Conservation (phyloP, 2,888 invertebrate species). For the Andrena hattorfiana region DNA sequence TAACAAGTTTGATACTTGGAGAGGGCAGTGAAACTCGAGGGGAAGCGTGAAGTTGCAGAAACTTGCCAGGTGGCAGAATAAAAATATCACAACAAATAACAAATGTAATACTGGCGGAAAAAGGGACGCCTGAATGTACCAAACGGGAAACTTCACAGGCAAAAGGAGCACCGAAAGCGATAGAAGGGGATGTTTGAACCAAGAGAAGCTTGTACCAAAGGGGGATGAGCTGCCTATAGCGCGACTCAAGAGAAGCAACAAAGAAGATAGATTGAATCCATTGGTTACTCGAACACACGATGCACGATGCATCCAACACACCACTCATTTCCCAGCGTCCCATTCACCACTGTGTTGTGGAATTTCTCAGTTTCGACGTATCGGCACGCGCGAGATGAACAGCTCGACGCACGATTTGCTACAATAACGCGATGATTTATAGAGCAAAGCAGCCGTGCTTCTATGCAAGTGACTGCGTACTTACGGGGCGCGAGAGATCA, state of each 20-base stretch:
- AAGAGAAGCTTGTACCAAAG: not conserved
- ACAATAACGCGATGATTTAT: conserved; percentile 52
- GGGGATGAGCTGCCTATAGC: not conserved
- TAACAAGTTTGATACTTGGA: not conserved
- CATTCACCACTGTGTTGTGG: not conserved
- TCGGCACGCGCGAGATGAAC: conserved; percentile 26
- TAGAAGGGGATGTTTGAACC: not conserved
- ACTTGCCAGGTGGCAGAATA: not conserved
- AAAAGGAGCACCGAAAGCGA: not conserved
- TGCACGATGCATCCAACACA: not conserved
- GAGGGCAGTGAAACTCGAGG: not conserved
- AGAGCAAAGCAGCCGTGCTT: not conserved
- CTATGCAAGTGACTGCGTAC: not conserved
- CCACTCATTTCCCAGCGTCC: not conserved
- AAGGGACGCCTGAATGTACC: not conserved
- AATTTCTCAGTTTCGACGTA: conserved; percentile 5
- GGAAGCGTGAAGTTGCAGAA: not conserved
- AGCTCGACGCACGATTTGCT: conserved; percentile 29
- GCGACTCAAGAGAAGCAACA: not conserved
- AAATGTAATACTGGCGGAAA: not conserved
- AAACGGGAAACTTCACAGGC: not conserved
- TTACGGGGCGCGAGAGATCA: conserved; percentile 15
- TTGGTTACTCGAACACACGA: not conserved
- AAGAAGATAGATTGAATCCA: conserved; percentile 5
- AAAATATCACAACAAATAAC: not conserved